Evolutionary conservation across 2,113 vertebrate species (phyloP).

Genomic region (Perognathus longimembris): DNA sequence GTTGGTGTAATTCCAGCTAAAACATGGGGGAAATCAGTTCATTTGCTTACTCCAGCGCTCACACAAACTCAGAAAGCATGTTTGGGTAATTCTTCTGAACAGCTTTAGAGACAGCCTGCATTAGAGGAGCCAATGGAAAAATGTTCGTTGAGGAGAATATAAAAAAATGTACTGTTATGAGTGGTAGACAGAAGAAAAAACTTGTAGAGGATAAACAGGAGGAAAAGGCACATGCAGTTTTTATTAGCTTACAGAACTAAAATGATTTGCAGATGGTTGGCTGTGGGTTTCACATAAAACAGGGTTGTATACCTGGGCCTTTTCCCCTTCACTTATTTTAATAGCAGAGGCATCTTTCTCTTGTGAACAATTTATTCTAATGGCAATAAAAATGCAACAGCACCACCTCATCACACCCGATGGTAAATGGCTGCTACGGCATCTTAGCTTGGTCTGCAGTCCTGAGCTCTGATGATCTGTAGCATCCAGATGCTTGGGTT

Average conservation of each 20-base stretch:
- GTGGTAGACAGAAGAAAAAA: constrained; percentile 59
- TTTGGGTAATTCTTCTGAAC: constrained; percentile 43
- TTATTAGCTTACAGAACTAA: constrained; percentile 77
- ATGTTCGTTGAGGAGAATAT: constrained; percentile 56
- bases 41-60: constrained; percentile 58
- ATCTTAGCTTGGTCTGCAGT: background rate
- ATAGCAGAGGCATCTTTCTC: constrained; percentile 67
- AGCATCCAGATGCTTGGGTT: background rate
- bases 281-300: constrained; percentile 71
- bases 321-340: constrained; percentile 67
- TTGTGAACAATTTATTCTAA: constrained; percentile 71
- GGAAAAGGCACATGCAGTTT: constrained; percentile 67
- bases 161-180: constrained; percentile 64
- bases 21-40: constrained; percentile 42
- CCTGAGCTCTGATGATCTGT: background rate
- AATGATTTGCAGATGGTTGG: constrained; percentile 79
- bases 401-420: constrained; percentile 49
- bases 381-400: constrained; percentile 55
- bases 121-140: constrained; percentile 60
- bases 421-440: background rate
- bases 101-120: constrained; percentile 42
- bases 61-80: constrained; percentile 53
- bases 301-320: constrained; percentile 69
- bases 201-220: constrained; percentile 67
- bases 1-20: constrained; percentile 50